Conservation (phyloP, 1,140 invertebrate species). For the Ips typographus region DNA sequence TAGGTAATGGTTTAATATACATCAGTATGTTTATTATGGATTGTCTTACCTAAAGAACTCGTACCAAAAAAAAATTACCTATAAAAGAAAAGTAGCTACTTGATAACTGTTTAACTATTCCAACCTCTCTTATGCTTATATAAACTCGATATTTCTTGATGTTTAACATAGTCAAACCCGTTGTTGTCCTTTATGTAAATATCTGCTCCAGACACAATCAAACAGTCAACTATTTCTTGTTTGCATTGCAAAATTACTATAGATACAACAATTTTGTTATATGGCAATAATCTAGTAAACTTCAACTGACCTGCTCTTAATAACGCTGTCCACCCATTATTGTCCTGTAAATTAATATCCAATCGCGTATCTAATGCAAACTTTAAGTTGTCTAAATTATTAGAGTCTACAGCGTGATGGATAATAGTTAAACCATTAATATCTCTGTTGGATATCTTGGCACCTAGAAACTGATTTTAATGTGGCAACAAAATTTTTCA, state of each 20-base stretch:
- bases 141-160: constrained; percentile 13
- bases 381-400: constrained; percentile 50
- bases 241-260: constrained; percentile 41
- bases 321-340: constrained; percentile 57
- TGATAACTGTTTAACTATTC: too few species aligned
- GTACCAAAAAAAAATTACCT: too few species aligned
- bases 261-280: constrained; percentile 24
- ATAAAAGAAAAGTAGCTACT: too few species aligned
- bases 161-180: constrained; percentile 42
- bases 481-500: constrained; percentile 12
- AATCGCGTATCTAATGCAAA: constrained; percentile 52
- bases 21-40: too few species aligned
- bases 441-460: constrained; percentile 20
- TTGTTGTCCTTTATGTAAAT: constrained; percentile 39
- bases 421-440: constrained; percentile 50
- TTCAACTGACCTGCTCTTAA: constrained; percentile 53
- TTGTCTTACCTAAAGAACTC: too few species aligned
- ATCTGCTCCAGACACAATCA: constrained; percentile 44
- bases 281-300: constrained; percentile 1
- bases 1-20: too few species aligned
- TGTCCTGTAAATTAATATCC: constrained; percentile 52
- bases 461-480: constrained; percentile 9
- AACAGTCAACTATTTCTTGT: constrained; percentile 39
- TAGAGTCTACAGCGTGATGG: constrained; percentile 58
- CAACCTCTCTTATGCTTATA: neutral